Conservation (phyloP, 2,888 invertebrate genomes). For the Aplocera efformata region DNA sequence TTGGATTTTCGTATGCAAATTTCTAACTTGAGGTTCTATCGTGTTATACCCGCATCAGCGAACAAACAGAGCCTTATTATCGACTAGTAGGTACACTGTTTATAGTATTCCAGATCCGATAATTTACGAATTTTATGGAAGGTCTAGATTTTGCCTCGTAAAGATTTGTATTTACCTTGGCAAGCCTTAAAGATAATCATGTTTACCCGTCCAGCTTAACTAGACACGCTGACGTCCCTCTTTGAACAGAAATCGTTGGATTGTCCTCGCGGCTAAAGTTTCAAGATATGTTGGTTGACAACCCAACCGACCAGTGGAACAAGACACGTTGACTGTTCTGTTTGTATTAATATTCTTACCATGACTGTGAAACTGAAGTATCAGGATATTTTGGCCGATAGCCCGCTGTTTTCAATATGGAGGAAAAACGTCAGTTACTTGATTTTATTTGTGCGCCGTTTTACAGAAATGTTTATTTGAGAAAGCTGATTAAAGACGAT, state of each 20-base stretch:
- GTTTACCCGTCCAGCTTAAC: constrained; percentile 13
- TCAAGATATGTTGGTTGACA: constrained; percentile 14
- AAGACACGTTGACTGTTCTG: constrained; percentile 8
- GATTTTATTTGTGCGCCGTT: constrained; percentile 17
- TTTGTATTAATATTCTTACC: too few relatives aligned
- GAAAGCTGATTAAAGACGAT: constrained; percentile 14
- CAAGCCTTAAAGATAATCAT: constrained; percentile 19
- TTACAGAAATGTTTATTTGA: constrained; percentile 18
- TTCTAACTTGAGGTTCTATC: constrained; percentile 7
- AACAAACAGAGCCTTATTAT: constrained; percentile 17
- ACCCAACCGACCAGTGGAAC: constrained; percentile 9
- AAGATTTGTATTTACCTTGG: constrained; percentile 25
- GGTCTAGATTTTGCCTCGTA: constrained; percentile 25
- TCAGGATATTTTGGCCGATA: constrained; percentile 14
- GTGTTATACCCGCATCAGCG: constrained; percentile 17
- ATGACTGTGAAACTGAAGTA: constrained; percentile 2
- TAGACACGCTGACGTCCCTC: constrained; percentile 11
- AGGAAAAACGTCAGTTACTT: constrained; percentile 15
- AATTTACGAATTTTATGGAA: constrained; percentile 21
- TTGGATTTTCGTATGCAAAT: constrained; percentile 1
- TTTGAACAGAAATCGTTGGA: neutral
- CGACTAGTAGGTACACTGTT: constrained; percentile 10
- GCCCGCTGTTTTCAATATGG: constrained; percentile 20
- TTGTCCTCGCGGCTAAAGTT: neutral
- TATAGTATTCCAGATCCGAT: constrained; percentile 12